Conservation (phyloP, 2,888 invertebrate genomes). For the Seira ritae region DNA sequence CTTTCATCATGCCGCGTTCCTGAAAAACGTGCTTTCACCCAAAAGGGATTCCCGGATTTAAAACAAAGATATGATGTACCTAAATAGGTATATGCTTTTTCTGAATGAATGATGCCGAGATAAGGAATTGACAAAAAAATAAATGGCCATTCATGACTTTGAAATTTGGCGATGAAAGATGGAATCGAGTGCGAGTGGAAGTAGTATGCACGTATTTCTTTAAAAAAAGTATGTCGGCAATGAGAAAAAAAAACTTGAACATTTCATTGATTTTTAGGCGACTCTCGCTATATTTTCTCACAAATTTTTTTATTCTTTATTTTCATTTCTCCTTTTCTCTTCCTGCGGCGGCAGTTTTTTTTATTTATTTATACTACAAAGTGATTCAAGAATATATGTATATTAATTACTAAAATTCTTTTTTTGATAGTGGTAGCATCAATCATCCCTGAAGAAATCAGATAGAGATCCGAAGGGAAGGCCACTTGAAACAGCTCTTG, state of each 20-base stretch:
- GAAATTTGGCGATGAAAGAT: too few relatives aligned
- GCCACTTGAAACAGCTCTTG: slow-evolving; percentile 67
- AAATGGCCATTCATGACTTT: too few relatives aligned
- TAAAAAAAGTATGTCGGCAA: slow-evolving; percentile 33
- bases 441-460: slow-evolving; percentile 67
- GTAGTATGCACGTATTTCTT: too few relatives aligned
- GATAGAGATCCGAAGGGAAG: slow-evolving; percentile 67
- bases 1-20: too few relatives aligned
- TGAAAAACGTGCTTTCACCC: too few relatives aligned
- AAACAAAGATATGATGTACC: neutral
- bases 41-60: too few relatives aligned
- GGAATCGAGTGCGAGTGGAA: too few relatives aligned
- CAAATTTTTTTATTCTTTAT: slow-evolving; percentile 34
- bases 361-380: slow-evolving; percentile 59
- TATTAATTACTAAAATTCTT: slow-evolving; percentile 56
- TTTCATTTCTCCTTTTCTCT: slow-evolving; percentile 8
- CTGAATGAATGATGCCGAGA: neutral
- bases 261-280: slow-evolving; percentile 63
- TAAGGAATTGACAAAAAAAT: neutral
- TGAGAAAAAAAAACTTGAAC: slow-evolving; percentile 58
- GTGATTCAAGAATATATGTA: slow-evolving; percentile 65
- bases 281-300: slow-evolving; percentile 62
- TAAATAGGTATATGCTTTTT: neutral
- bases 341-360: slow-evolving; percentile 58
- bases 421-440: slow-evolving; percentile 67